These are phyloP conservation scores for Ariopsis seemanni DNA, from an alignment of 2,113 vertebrate genomes.

Conservation along the genomic window DNA sequence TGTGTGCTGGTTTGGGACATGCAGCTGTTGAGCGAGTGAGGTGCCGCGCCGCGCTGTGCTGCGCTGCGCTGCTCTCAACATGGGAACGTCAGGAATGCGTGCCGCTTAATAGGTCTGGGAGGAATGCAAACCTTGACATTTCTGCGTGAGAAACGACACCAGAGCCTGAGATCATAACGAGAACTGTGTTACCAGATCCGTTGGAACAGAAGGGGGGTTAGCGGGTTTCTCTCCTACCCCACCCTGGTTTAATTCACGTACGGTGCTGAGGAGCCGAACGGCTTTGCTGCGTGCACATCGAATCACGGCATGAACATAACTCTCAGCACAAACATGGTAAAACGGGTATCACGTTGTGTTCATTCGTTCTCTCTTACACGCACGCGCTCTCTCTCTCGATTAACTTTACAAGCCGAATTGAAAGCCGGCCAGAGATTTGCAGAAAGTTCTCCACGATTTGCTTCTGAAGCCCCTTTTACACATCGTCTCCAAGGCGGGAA, in stretches of 20 bases:
- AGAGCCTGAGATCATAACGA: slow-evolving; percentile 15
- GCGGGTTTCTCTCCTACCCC: not conserved
- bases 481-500: too few species aligned
- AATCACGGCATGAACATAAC: not conserved
- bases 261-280: not conserved
- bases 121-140: slow-evolving; percentile 54
- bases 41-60: too few species aligned
- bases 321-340: not conserved
- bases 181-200: slow-evolving; percentile 34
- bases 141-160: not conserved
- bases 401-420: too few species aligned
- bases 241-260: not conserved
- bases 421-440: not conserved
- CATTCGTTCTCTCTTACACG: not conserved
- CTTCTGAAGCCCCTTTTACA: not conserved
- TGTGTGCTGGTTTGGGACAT: slow-evolving; percentile 22
- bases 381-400: not conserved
- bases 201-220: not conserved
- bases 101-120: slow-evolving; percentile 53
- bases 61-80: too few species aligned
- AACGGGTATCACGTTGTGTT: not conserved
- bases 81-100: slow-evolving; percentile 23
- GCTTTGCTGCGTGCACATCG: not conserved
- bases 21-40: slow-evolving; percentile 39
- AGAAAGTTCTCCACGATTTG: not conserved